These are phyloP conservation scores for Rhyacichthys aspro DNA, from an alignment of 2,797 vertebrate species.

Conservation along the genomic window DNA sequence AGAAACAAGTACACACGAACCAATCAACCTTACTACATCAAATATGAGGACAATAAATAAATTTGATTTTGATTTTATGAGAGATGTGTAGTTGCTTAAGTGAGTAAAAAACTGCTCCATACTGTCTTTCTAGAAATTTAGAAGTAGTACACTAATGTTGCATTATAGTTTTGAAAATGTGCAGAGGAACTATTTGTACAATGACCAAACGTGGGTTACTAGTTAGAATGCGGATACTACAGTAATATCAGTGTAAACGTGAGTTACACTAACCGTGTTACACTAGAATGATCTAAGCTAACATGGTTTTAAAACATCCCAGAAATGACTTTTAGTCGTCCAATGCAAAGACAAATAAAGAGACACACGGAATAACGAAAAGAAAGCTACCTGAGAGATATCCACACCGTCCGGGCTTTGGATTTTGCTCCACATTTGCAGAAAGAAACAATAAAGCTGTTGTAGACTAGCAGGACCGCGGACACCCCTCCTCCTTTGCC, in stretches of 20 bases:
- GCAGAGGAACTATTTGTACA: too few relatives aligned
- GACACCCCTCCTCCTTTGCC: conserved; percentile 59
- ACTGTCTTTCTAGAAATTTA: too few relatives aligned
- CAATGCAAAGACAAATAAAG: not conserved
- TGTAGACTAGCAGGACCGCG: conserved; percentile 57
- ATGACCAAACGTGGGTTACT: too few relatives aligned
- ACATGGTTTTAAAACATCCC: not conserved
- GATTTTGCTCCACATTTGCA: conserved; percentile 34
- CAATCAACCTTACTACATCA: not conserved
- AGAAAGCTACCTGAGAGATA: conserved; percentile 41
- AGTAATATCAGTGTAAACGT: too few relatives aligned
- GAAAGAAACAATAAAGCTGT: conserved; percentile 74
- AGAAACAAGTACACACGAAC: conserved; percentile 17
- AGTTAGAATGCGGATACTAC: too few relatives aligned
- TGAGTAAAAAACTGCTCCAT: too few relatives aligned
- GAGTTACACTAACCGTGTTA: too few relatives aligned
- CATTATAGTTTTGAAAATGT: too few relatives aligned
- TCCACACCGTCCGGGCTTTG: conserved; percentile 18
- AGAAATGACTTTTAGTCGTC: not conserved
- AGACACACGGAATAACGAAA: not conserved
- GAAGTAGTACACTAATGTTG: too few relatives aligned
- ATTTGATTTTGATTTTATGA: not conserved
- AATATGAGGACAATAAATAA: not conserved
- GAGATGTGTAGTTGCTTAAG: too few relatives aligned
- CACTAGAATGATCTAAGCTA: not conserved